A percentile compares a stretch with the other conserved stretches of the same genome.
Evolutionary conservation across 2,797 vertebrate species (phyloP).

Genomic region (Meriones psammophilus): DNA sequence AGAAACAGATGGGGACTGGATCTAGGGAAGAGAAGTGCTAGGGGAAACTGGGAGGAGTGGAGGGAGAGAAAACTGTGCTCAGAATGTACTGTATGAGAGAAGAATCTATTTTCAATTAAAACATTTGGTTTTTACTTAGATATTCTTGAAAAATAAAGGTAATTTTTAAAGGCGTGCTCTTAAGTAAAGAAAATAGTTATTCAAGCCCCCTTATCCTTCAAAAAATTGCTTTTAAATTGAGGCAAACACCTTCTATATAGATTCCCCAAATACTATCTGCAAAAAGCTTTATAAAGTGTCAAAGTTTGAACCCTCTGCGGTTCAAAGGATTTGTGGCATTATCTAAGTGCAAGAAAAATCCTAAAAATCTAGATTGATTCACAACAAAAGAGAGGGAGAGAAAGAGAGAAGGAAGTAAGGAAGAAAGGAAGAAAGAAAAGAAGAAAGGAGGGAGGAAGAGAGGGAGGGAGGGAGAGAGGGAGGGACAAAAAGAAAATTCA

Average conservation of each 20-base stretch:
- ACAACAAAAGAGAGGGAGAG: not conserved
- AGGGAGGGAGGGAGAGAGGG: accelerated
- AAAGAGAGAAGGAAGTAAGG: accelerated
- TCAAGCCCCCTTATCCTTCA: not conserved
- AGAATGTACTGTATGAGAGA: not conserved
- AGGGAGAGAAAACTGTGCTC: not conserved
- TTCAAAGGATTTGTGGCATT: not conserved
- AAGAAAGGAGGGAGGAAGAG: accelerated
- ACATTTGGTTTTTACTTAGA: not conserved
- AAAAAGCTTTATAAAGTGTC: not conserved
- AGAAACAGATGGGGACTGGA: too few species aligned
- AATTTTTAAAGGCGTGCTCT: not conserved
- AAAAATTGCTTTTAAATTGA: conserved; percentile 11
- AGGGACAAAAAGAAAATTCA: not conserved
- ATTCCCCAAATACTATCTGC: not conserved
- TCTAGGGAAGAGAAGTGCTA: not conserved
- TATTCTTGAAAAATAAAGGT: conserved; percentile 18
- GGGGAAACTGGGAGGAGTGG: not conserved
- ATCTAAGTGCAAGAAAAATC: not conserved
- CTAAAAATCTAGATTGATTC: conserved; percentile 22
- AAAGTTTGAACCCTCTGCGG: not conserved
- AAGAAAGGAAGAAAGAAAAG: not conserved
- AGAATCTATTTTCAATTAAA: not conserved
- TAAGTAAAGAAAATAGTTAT: conserved; percentile 29
- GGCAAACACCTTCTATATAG: not conserved